Evolutionary conservation across 2,888 invertebrate genomes (phyloP), one percentile per base, ranked within the genome.

Genomic region (Exocentrus adspersus): DNA sequence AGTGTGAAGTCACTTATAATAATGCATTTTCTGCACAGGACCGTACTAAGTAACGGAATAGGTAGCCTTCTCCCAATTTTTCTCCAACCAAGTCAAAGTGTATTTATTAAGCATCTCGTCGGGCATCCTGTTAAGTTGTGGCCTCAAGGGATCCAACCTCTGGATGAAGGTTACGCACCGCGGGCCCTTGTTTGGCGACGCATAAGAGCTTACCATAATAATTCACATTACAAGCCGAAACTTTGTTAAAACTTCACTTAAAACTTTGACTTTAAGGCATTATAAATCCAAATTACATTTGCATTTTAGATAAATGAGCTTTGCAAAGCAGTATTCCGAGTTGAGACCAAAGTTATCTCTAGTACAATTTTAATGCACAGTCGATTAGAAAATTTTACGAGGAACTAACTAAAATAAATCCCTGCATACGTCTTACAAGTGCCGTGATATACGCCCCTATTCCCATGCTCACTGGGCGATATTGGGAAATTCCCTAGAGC

Each of bases 201-300:
- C 37, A 37, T n/a, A 37, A 37, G 37, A 37, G 37, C 37, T 37
- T 37, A 37, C 4, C 37, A 37, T 37, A 37, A 37, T 37, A 37
- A 37, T 37, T 37, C 37, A 37, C 37, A 37, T 37, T 37, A 37
- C n/a, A 37, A 37, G 37, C 37, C n/a, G 37, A n/a, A 37, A 37
- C 37, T 37, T 37, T 37, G 37, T 37, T 37, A 37, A 37, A 37
- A n/a, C 37, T 37, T 37, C 37, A 37, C 37, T 37, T 37, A 12
- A 37, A 37, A 37, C 37, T 37, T 37, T 37, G n/a, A n/a, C 37
- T 37, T 37, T 37, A 5, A n/a, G 37, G n/a, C 37, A 12, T n/a
- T 37, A 37, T 37, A 37, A 37, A 37, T 37, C 37, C 37, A 37
- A 37, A 37, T 37, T 37, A 37, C 37, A 37, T 37, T 37, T 37